These are phyloP conservation scores for Melanotaenia maccullochi DNA, from an alignment of 2,797 vertebrate species.

Conservation along the genomic window DNA sequence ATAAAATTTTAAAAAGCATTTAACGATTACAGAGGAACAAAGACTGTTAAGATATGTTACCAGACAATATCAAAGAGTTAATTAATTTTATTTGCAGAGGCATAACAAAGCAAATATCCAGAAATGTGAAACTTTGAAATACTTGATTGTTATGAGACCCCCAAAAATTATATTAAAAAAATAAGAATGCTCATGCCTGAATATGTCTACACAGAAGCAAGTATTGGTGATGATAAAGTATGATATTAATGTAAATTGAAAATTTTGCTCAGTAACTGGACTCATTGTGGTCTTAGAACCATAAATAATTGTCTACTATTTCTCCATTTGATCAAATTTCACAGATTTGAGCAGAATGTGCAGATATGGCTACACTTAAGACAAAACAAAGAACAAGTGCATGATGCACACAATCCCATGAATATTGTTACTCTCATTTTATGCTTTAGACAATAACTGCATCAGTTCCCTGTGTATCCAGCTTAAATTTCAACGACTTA, in stretches of 20 bases:
- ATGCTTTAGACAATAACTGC: neutral
- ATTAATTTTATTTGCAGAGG: constrained; percentile 6
- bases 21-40: constrained; percentile 7
- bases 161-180: neutral
- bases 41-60: neutral
- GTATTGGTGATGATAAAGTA: neutral
- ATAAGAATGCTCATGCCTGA: neutral
- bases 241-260: neutral
- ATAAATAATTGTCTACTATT: neutral
- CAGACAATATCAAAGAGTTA: neutral
- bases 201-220: neutral
- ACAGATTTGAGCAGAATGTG: no score
- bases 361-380: neutral
- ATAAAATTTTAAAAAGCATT: constrained; percentile 16
- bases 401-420: neutral
- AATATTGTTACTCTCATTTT: neutral
- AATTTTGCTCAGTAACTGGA: neutral
- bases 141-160: neutral
- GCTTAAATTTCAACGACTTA: no score
- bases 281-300: neutral
- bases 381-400: neutral
- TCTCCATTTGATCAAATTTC: neutral
- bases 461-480: no score
- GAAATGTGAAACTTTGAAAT: neutral
- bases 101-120: neutral